These are phyloP conservation scores for Cherax destructor DNA, from an alignment of 1,140 invertebrate genomes.

Conservation along the genomic window DNA sequence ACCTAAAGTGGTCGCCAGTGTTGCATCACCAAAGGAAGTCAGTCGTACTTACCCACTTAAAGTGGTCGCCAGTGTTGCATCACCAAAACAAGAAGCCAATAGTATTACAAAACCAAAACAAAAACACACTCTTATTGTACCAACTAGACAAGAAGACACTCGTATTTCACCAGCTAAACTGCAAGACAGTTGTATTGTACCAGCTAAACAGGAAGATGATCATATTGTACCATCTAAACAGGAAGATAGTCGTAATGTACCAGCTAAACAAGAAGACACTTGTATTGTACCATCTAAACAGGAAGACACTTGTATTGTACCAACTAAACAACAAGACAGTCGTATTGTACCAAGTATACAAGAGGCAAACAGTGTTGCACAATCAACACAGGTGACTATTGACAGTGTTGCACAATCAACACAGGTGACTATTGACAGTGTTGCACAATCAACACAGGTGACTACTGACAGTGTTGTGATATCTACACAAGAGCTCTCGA, in stretches of 20 bases:
- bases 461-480: not conserved
- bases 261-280: not conserved
- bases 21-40: not conserved
- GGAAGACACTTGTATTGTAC: not conserved
- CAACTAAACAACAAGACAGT: not conserved
- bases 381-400: not conserved
- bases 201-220: not conserved
- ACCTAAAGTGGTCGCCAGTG: not conserved
- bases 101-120: not conserved
- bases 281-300: not conserved
- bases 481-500: not conserved
- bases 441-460: not conserved
- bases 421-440: not conserved
- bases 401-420: not conserved
- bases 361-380: not conserved
- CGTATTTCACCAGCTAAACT: not conserved
- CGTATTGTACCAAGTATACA: not conserved
- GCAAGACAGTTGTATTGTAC: not conserved
- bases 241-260: not conserved
- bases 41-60: not conserved
- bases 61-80: not conserved
- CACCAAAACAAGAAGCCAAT: not conserved
- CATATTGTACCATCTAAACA: not conserved
- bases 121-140: too few species aligned
- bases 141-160: not conserved